These are phyloP conservation scores for Lysandra coridon DNA, from an alignment of 2,888 invertebrate species.

Conservation along the genomic window DNA sequence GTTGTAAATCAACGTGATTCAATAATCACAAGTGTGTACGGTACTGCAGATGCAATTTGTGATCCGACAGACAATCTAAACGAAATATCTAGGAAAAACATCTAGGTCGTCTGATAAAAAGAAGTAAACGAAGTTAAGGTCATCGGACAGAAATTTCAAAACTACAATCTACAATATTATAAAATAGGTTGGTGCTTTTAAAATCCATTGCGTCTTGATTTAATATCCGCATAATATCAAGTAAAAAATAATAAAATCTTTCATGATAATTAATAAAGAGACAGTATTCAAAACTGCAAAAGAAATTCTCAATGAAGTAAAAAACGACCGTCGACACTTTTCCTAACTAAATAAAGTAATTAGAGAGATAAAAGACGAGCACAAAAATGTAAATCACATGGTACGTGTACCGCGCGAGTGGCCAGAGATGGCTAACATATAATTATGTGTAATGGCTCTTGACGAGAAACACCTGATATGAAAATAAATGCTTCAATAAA, in stretches of 20 bases:
- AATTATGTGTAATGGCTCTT: conserved; percentile 36
- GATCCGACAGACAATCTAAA: background rate
- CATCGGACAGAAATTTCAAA: background rate
- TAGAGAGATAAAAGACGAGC: conserved; percentile 36
- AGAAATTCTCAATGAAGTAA: conserved; percentile 1
- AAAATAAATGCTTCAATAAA: conserved; percentile 37
- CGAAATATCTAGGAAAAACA: conserved; percentile 6
- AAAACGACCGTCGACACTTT: conserved; percentile 22
- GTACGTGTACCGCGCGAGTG: conserved; percentile 29
- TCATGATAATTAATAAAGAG: background rate
- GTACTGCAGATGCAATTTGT: conserved; percentile 7
- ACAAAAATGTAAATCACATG: conserved; percentile 33
- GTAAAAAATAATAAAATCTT: background rate
- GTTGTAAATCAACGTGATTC: conserved; percentile 3
- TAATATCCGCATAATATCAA: background rate
- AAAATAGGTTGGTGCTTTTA: background rate
- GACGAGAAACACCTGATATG: conserved; percentile 37
- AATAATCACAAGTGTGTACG: conserved; percentile 10
- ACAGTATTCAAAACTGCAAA: background rate
- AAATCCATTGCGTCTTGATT: background rate
- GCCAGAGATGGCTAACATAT: conserved; percentile 32
- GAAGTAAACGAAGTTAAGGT: background rate
- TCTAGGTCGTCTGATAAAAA: background rate
- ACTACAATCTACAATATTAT: background rate
- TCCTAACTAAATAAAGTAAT: conserved; percentile 34